Evolutionary conservation across 2,888 invertebrate species (phyloP), one percentile per base, ranked within the genome.

Genomic region (Melangyna quadrimaculata): DNA sequence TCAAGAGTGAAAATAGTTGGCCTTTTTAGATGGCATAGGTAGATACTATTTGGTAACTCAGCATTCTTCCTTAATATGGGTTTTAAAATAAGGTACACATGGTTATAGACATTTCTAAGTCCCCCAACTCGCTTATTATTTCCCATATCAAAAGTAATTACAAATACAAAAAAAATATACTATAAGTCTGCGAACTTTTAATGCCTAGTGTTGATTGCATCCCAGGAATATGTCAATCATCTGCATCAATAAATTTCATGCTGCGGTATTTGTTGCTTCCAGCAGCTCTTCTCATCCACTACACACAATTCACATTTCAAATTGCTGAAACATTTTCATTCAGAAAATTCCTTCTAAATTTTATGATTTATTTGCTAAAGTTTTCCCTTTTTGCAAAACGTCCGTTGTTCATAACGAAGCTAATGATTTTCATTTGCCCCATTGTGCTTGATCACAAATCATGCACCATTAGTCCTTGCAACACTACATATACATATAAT

Each of bases 351-450:
- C 29, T 61, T 19, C 29, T 5, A 63, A 77, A 71, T 37, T n/a
- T n/a, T 67, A 53, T 81, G 65, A 81, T 81, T 72, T 67, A 77
- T 71, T 48, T 57, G 43, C 61, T 51, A 40, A 19, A 24, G 35
- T 67, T 48, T n/a, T 65, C 8, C 29, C 45, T 29, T 32, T 65
- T 65, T 29, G 10, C 43, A 40, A 70, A 59, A 55, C 63, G 69
- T 19, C 55, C 63, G 22, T 67, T 67, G 51, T 40, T 22, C 77
- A 24, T 67, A 51, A 53, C 71, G 57, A 59, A 67, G 48, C 65
- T 81, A 81, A 77, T 67, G 57, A 37, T 35, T 59, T 70, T 75
- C 37, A 81, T 40, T 81, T 65, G 81, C 65, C 63, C 45, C 51
- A 29, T 65, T 77, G 22, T 10, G 10, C 12, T 51, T 8, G 53